Base-by-base conservation (phyloP, 1,140 invertebrate genomes). In the Orchestia grillus region DNA sequence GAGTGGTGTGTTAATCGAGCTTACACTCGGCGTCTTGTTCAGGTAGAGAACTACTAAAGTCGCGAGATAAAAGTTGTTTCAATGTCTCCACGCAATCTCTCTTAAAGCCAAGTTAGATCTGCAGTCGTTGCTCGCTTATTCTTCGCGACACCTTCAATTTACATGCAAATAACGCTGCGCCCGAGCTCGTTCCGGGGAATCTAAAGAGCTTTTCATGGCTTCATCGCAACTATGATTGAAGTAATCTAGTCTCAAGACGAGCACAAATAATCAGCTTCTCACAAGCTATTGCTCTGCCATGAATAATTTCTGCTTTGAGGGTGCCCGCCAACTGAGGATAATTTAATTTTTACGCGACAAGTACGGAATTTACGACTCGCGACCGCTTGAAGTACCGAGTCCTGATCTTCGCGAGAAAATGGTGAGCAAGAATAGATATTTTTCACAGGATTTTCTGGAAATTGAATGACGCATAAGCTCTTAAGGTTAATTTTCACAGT, bases 151-250 rank as follows among this genome's bases (percentile, higher is more conserved):
- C 44, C 92, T 94, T 94, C 92, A 94, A 94, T 94, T 94, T 94
- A 94, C 92, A 94, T 94, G 92, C 92, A 94, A 94, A 94, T 94
- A 94, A 94, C 92, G 44, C 44, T 47, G 41, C 47, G 92, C 92
- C 44, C 43, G 36, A 44, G 92, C 92, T 40, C 92, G 40, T 94
- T 45, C 43, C 92, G 11, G 41, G 43, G 44, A 47, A 94, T 94
- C 92, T 47, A 47, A 94, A 94, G 43, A 94, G 43, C 92, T 94
- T 94, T 94, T 94, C 44, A 94, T 94, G 40, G 92, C 44, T 94
- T 94, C 92, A 94, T 94, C 92, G 40, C 92, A 94, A 94, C 92
- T 94, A 94, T 94, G 92, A 94, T 94, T 94, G 92, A 40, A 94
- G 92, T 94, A 94, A 94, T 94, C 44, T 94, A 94, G 43, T 94